Evolutionary conservation across 2,888 invertebrate species (phyloP).

Genomic region (Diogma glabrata): DNA sequence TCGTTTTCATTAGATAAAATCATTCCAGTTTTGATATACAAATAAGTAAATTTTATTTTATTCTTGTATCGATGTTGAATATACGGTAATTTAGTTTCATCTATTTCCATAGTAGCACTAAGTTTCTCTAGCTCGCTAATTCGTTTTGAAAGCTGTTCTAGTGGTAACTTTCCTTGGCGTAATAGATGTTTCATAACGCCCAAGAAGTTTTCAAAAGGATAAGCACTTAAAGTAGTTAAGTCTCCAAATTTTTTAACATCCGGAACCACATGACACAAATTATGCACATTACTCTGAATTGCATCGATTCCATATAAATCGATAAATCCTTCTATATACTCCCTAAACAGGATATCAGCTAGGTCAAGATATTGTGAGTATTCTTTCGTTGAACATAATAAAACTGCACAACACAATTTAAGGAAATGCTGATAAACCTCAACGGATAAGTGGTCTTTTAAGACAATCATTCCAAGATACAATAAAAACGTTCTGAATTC

Average conservation of each 20-base stretch:
- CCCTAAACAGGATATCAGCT: not conserved
- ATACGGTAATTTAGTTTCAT: not conserved
- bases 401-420: not conserved
- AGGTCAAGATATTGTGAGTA: too few relatives aligned
- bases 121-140: not conserved
- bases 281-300: not conserved
- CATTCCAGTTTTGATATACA: not conserved
- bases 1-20: not conserved
- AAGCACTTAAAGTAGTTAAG: not conserved
- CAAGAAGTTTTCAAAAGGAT: not conserved
- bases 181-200: not conserved
- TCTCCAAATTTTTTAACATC: not conserved
- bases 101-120: not conserved
- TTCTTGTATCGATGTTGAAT: not conserved
- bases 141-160: not conserved
- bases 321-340: not conserved
- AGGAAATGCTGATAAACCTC: not conserved
- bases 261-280: not conserved
- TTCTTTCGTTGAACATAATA: not conserved
- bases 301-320: too few relatives aligned
- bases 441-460: not conserved
- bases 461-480: not conserved
- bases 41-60: not conserved
- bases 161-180: not conserved
- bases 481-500: slow-evolving; percentile 1